These are phyloP conservation scores for Tolmerus cingulatus DNA, from an alignment of 2,888 invertebrate species.

Conservation along the genomic window DNA sequence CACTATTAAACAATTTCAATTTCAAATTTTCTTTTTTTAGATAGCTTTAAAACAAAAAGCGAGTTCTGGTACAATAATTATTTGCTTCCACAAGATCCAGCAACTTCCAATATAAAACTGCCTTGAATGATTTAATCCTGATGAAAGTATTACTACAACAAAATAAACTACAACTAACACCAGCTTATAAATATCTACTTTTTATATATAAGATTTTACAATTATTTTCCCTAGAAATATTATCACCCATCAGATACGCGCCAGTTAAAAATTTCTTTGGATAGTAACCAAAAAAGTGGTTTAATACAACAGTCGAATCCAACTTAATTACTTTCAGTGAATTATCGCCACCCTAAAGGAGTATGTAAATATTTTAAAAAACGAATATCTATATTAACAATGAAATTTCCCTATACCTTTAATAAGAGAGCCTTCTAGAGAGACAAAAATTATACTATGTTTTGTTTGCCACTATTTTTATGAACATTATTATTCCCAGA, in stretches of 20 bases:
- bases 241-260: not conserved
- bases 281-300: not conserved
- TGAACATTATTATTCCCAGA: not conserved
- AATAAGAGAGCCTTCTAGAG: slow-evolving; percentile 9
- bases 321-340: not conserved
- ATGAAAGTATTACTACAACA: not conserved
- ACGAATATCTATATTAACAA: not conserved
- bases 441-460: not conserved
- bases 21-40: no score
- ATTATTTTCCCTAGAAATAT: not conserved
- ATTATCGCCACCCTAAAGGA: not conserved
- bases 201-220: not conserved
- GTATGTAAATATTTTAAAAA: not conserved
- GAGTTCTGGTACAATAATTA: no score
- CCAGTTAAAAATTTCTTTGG: slow-evolving; percentile 9
- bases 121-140: not conserved
- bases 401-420: not conserved
- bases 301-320: not conserved
- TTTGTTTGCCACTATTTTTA: not conserved
- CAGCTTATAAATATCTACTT: not conserved
- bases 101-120: not conserved
- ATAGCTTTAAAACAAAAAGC: no score
- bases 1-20: no score
- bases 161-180: not conserved
- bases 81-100: no score